phyloP scores from a whole-genome alignment of 2,113 vertebrate genomes.

The Cyphomyrus plagiostoma region DNA sequence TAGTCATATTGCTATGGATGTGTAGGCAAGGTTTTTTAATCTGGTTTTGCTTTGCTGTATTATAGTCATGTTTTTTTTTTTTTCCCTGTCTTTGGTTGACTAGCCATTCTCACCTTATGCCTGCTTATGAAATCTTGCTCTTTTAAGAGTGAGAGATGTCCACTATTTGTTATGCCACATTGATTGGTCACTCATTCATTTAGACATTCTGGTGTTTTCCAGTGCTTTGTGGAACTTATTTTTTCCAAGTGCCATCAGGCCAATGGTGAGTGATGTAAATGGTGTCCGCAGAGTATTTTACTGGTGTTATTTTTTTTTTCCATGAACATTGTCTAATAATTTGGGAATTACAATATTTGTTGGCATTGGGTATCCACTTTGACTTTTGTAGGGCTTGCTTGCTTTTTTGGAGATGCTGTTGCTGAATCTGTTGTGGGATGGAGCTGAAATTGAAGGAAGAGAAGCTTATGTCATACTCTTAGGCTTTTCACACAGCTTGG shows the following conservation, averaged over 20 bases:
- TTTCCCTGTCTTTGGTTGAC: background rate
- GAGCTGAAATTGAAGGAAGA: background rate
- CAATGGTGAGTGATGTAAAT: background rate
- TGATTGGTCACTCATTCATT: background rate
- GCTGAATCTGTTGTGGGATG: background rate
- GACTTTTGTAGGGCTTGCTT: background rate
- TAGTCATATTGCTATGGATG: background rate
- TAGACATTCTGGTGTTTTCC: background rate
- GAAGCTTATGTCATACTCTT: background rate
- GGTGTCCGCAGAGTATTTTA: background rate
- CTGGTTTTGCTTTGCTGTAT: background rate
- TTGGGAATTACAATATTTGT: background rate
- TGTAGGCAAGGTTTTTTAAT: background rate
- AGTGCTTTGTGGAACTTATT: background rate
- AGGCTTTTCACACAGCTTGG: background rate
- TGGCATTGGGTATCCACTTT: background rate
- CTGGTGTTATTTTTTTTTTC: background rate
- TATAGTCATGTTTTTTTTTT: background rate
- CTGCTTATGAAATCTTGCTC: background rate
- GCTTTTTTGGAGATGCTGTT: background rate
- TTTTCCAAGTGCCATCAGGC: background rate
- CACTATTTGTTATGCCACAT: background rate
- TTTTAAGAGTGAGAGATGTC: background rate
- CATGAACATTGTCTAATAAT: background rate
- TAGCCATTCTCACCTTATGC: background rate